These are phyloP conservation scores for Metaphire vulgaris DNA, from an alignment of 1,140 invertebrate species.

Conservation along the genomic window DNA sequence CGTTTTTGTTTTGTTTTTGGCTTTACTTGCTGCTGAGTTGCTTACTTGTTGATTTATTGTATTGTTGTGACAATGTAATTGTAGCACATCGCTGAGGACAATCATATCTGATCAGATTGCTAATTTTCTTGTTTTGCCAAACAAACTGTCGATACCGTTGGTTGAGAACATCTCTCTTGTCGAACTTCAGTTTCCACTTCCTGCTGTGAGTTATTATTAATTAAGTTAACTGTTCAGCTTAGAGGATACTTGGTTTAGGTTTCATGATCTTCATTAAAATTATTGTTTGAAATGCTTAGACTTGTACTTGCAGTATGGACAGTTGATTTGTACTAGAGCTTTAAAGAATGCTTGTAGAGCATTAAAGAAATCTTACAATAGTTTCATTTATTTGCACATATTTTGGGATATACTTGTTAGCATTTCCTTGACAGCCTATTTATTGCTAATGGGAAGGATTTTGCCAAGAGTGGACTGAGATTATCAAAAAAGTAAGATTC, in stretches of 20 bases:
- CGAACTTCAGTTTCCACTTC: conserved; percentile 74
- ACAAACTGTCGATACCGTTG: conserved; percentile 80
- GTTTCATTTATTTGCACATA: too few relatives aligned
- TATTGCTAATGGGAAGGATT: too few relatives aligned
- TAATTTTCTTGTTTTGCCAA: conserved; percentile 81
- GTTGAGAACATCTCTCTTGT: conserved; percentile 70
- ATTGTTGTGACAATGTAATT: too few relatives aligned
- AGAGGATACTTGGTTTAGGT: neutral
- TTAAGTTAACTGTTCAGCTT: neutral
- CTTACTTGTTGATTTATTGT: too few relatives aligned
- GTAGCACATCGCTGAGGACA: conserved; percentile 71
- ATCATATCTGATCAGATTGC: conserved; percentile 86
- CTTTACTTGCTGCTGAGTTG: neutral
- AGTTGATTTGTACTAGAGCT: too few relatives aligned
- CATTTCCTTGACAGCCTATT: too few relatives aligned
- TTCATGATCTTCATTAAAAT: neutral
- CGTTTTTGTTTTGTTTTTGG: neutral
- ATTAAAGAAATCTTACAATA: too few relatives aligned
- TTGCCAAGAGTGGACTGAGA: too few relatives aligned
- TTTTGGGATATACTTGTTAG: too few relatives aligned
- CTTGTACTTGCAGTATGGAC: too few relatives aligned
- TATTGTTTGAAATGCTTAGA: neutral
- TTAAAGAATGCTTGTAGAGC: too few relatives aligned
- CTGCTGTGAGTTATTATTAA: conserved; percentile 40
- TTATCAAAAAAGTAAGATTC: too few relatives aligned